These are phyloP conservation scores for Cheilosia variabilis DNA, from an alignment of 2,888 invertebrate species.

Conservation along the genomic window DNA sequence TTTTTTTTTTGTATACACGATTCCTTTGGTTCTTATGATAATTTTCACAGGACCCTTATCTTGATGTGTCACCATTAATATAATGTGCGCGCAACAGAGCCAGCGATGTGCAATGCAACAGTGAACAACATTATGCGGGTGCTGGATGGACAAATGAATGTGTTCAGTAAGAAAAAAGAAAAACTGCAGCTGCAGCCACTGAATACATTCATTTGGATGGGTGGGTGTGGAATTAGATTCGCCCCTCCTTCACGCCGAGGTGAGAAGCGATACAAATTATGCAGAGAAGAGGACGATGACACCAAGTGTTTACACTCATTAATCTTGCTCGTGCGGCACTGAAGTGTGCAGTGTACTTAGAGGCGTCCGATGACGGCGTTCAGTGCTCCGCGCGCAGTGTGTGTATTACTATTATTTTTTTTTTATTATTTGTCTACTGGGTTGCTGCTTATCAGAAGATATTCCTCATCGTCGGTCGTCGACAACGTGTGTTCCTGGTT, in stretches of 20 bases:
- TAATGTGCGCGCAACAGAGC: constrained; percentile 65
- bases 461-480: constrained; percentile 48
- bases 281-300: constrained; percentile 68
- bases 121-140: constrained; percentile 68
- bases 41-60: constrained; percentile 74
- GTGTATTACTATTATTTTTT: constrained; percentile 40
- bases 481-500: constrained; percentile 45
- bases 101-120: constrained; percentile 49
- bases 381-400: constrained; percentile 23
- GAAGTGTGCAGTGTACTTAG: constrained; percentile 62
- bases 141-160: constrained; percentile 63
- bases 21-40: constrained; percentile 59
- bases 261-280: constrained; percentile 70
- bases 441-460: constrained; percentile 47
- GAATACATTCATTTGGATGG: constrained; percentile 47
- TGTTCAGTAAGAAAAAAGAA: constrained; percentile 36
- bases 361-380: constrained; percentile 53
- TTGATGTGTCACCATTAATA: constrained; percentile 74
- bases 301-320: constrained; percentile 66
- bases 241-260: constrained; percentile 17
- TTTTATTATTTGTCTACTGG: constrained; percentile 9
- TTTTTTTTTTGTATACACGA: not conserved
- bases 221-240: constrained; percentile 47
- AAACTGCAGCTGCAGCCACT: constrained; percentile 33
- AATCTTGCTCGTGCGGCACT: constrained; percentile 53